A percentile compares a stretch with the other conserved stretches of the same genome.
These are phyloP conservation scores for Muscidifurax raptorellus DNA, from an alignment of 1,140 invertebrate species.

Conservation along the genomic window DNA sequence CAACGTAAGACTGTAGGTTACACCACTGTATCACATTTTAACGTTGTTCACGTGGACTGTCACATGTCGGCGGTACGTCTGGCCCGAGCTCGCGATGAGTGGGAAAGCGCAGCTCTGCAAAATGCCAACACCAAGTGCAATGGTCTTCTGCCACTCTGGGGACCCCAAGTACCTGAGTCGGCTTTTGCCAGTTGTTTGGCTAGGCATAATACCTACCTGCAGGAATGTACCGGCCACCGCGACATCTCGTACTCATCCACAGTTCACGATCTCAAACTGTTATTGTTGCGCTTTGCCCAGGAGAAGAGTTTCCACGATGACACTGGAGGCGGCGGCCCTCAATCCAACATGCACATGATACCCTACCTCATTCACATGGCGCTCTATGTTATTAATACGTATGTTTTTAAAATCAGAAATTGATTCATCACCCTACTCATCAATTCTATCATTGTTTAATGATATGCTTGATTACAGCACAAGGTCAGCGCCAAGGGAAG, in stretches of 20 bases:
- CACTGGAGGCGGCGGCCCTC: slow-evolving; percentile 95
- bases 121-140: slow-evolving; percentile 99
- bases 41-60: slow-evolving; percentile 98
- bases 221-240: slow-evolving; percentile 89
- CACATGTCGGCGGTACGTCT: slow-evolving; percentile 94
- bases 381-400: slow-evolving; percentile 96
- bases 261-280: slow-evolving; percentile 94
- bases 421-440: neutral
- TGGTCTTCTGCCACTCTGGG: slow-evolving; percentile 96
- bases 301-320: slow-evolving; percentile 98
- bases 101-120: slow-evolving; percentile 97
- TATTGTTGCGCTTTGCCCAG: slow-evolving; percentile 92
- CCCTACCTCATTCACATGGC: slow-evolving; percentile 97
- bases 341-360: slow-evolving; percentile 97
- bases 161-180: slow-evolving; percentile 95
- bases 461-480: too few relatives aligned
- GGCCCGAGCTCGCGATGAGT: slow-evolving; percentile 90
- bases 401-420: slow-evolving; percentile 70
- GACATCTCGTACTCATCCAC: slow-evolving; percentile 93
- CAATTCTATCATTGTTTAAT: neutral
- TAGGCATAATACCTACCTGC: slow-evolving; percentile 90
- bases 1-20: slow-evolving; percentile 90
- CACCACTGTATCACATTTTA: slow-evolving; percentile 98
- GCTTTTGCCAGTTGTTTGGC: slow-evolving; percentile 96
- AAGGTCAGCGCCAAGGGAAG: slow-evolving; percentile 83